Evolutionary conservation across 2,888 invertebrate species (phyloP), one percentile per base, ranked within the genome.

Genomic region (Geophilus truncorum): DNA sequence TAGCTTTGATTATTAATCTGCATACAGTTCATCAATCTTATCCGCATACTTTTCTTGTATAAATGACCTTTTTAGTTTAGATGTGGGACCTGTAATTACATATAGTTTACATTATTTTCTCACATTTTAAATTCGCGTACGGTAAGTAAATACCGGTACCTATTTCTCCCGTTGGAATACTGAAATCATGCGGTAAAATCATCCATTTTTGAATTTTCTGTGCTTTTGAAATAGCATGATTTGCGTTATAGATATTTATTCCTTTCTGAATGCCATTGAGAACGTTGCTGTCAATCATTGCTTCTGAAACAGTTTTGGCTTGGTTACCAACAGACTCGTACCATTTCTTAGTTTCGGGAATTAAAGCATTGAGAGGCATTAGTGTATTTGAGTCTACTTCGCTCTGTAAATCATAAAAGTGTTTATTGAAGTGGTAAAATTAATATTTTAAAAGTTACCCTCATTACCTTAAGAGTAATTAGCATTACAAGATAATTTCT

Each of bases 401-500:
- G 18, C 77, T 34, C 23, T 77, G 12, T n/a, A 9, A 77, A 34
- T 18, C 9, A 10, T 5, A 12, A 40, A 12, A 2, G 15, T 15
- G 2, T n/a, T n/a, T 1, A 45, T 2, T 45, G 1, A 4, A 1
- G 1, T 45, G 1, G 6, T 45, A 15, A n/a, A n/a, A 18, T n/a
- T 18, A 45, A 18, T 45, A n/a, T 1, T 45, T 15, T 45, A 18
- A 18, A n/a, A n/a, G n/a, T n/a, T 45, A 15, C 12, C 9, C 10
- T 70, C 4, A 18, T 87, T 87, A 93, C 94, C 92, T 94, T 96
- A n/a, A 97, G 88, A 0, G 95, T 93, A 81, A 97, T 88, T 81
- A 97, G 89, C 83, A 96, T 90, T 2, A 94, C 91, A 80, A 97
- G 90, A 89, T 93, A 97, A 88, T 96, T 97, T 84, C 91, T 91